Base-by-base conservation (phyloP, 2,888 invertebrate species). In the Sphaerophoria taeniata region DNA sequence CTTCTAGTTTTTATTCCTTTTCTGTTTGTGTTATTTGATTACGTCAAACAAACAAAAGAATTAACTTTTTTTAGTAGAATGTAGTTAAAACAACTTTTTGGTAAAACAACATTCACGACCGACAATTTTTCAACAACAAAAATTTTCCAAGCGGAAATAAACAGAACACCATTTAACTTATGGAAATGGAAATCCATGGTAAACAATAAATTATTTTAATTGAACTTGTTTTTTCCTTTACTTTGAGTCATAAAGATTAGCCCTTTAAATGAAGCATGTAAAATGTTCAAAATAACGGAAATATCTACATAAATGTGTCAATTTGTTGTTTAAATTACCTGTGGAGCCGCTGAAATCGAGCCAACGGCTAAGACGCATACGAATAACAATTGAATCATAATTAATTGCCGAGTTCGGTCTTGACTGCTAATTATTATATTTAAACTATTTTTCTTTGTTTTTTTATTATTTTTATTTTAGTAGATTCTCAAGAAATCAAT, bases 311-410 rank as follows among this genome's bases (percentile, higher is more conserved):
- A 24, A 24, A 16, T 49, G n/a, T 34, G 5, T 47, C 6, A 43
- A 43, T 16, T 24, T 51, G 4, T 67, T 63, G 1, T 55, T n/a
- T 31, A 5, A 53, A 16, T 71, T 76, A 82, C 81, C 81, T 82
- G 81, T 6, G 76, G 81, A 47, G 76, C 65, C 11, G 81, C 76
- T 60, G 81, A 34, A 3, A 67, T 72, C 60, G 81, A 61, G n/a
- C 72, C 24, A 39, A 76, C 55, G 34, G 60, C 81, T 60, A 82
- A 82, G 47, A 53, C 76, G 76, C 45, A 82, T 14, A 82, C 53
- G 7, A 82, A 34, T 67, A 76, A 14, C 55, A 67, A 60, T 47
- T 72, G 53, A 82, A 82, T 76, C 81, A 82, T 82, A 60, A 53
- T 72, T 71, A 72, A 55, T 72, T 67, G 53, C 47, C 63, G 51